Conservation (phyloP, 2,113 vertebrate species). For the Anguilla rostrata region DNA sequence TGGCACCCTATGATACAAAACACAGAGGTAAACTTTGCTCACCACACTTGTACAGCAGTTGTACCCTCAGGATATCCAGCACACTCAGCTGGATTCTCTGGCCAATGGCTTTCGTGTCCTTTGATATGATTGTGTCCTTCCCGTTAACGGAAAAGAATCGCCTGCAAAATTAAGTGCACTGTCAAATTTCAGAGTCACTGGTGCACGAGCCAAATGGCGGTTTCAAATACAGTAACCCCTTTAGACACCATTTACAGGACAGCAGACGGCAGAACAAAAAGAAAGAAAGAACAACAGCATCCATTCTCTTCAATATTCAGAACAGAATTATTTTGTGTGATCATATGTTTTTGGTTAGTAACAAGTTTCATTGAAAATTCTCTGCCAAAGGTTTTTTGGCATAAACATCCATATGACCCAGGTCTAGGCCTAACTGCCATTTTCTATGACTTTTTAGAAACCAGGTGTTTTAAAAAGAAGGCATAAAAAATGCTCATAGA, state of each 20-base stretch:
- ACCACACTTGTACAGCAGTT: constrained; percentile 55
- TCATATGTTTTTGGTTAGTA: too few relatives aligned
- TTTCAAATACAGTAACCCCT: too few relatives aligned
- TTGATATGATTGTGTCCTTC: constrained; percentile 46
- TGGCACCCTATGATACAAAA: too few relatives aligned
- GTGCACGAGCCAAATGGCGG: neutral
- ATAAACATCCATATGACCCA: too few relatives aligned
- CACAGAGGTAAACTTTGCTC: neutral
- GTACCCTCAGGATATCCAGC: constrained; percentile 43
- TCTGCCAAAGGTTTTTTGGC: too few relatives aligned
- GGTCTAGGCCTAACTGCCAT: too few relatives aligned
- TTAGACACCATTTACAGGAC: too few relatives aligned
- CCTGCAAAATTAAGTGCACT: constrained; percentile 28
- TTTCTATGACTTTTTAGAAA: neutral
- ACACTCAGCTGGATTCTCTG: constrained; percentile 46
- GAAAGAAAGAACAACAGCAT: too few relatives aligned
- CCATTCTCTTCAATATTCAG: too few relatives aligned
- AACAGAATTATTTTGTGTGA: too few relatives aligned
- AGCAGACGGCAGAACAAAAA: too few relatives aligned
- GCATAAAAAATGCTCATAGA: neutral
- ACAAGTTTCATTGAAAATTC: too few relatives aligned
- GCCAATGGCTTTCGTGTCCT: constrained; percentile 31
- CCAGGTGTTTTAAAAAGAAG: neutral
- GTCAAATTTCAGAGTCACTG: neutral
- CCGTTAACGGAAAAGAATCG: constrained; percentile 49